Evolutionary conservation across 2,888 invertebrate genomes (phyloP), one percentile per base, ranked within the genome.

Genomic region (Limenitis camilla): DNA sequence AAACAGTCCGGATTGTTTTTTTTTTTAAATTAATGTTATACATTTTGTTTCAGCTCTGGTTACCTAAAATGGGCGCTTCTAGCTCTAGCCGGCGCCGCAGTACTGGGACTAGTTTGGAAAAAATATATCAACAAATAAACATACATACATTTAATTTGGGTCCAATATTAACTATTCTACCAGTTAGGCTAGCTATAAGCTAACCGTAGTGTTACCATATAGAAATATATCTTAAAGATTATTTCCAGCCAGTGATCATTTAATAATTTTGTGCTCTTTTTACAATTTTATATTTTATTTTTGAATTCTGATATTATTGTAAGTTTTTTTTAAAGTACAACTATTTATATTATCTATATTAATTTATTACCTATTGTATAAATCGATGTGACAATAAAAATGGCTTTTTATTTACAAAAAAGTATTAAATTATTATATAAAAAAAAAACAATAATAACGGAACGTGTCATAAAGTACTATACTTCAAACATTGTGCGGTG

Each of bases 11-110:
- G n/a, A n/a, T n/a, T n/a, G n/a, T n/a, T n/a, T n/a, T n/a, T n/a
- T n/a, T n/a, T n/a, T 39, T 10, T 39, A 9, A 39, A n/a, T 2
- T 9, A 2, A 9, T 30, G 8, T 9, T 27, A 10, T 19, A n/a
- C 46, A 40, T 53, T 49, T 55, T 57, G 28, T 59, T 60, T 67
- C 73, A 78, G 80, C 47, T 65, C 66, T 4, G 43, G 35, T 8
- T 70, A 66, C 1, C 59, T 72, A 59, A 83, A 80, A 61, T 81
- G 76, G 74, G 73, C 68, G 4, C 33, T 80, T 0, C 6, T 82
- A 1, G 78, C 76, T 0, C 61, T 83, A 39, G 78, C 76, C 0
- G 67, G 69, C 0, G 81, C 81, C 0, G 52, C 78, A 7, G 48
- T 80, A 19, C 54, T 74, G 19, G 82, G 81, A 1, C 30, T 81